A percentile compares a stretch with the other conserved stretches of the same genome.
These are phyloP conservation scores for Ectropis grisescens DNA, from an alignment of 1,140 invertebrate genomes.

Conservation along the genomic window DNA sequence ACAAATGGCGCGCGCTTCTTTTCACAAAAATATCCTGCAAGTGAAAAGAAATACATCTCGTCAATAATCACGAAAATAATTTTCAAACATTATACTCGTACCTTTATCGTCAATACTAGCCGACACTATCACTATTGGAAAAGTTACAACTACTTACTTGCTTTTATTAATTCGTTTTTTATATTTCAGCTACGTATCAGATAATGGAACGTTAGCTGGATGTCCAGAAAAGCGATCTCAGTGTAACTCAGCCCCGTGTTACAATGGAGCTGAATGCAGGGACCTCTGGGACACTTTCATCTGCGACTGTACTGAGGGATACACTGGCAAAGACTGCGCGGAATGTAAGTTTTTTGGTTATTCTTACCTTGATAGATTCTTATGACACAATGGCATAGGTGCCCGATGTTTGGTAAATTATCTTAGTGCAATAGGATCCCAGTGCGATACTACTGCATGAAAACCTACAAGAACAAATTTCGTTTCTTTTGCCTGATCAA, in stretches of 20 bases:
- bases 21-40: no score
- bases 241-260: constrained; percentile 87
- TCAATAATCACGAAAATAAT: no score
- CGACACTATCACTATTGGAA: constrained; percentile 87
- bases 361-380: neutral
- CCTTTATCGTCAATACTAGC: no score
- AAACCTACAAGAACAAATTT: no score
- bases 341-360: constrained; percentile 74
- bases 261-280: constrained; percentile 87
- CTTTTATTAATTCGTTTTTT: neutral
- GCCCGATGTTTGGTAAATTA: no score
- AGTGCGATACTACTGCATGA: no score
- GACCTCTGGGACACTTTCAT: constrained; percentile 91
- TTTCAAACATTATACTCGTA: no score
- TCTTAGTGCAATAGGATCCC: no score
- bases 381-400: no score
- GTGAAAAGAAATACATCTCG: no score
- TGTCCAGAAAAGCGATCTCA: constrained; percentile 89
- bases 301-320: constrained; percentile 88
- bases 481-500: no score
- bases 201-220: constrained; percentile 89
- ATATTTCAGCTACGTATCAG: constrained; percentile 84
- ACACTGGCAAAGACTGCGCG: constrained; percentile 90
- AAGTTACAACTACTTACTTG: constrained; percentile 78
- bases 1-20: no score